Conservation (phyloP, 2,888 invertebrate genomes). For the Mythimna impura region DNA sequence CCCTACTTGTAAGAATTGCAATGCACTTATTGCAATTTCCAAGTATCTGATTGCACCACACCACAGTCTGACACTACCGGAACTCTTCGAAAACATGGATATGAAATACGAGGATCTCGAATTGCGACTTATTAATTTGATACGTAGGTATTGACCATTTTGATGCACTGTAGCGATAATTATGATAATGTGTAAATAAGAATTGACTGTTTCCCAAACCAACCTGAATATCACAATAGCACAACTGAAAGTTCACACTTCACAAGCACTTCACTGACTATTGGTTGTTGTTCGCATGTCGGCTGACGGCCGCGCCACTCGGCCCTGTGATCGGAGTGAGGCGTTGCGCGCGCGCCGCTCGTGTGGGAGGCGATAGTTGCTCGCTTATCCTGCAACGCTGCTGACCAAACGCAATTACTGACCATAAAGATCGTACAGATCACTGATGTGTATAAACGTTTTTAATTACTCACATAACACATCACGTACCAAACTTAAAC, state of each 20-base stretch:
- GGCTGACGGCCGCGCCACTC: slow-evolving; percentile 80
- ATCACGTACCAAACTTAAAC: slow-evolving; percentile 48
- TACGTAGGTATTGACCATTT: slow-evolving; percentile 10
- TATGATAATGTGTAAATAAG: slow-evolving; percentile 7
- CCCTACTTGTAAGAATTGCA: slow-evolving; percentile 6
- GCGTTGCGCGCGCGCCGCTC: slow-evolving; percentile 78
- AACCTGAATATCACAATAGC: slow-evolving; percentile 74
- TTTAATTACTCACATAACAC: slow-evolving; percentile 66
- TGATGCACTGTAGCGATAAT: neutral
- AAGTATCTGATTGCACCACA: slow-evolving; percentile 37
- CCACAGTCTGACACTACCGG: slow-evolving; percentile 15
- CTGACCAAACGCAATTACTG: slow-evolving; percentile 75
- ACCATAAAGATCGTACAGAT: slow-evolving; percentile 63
- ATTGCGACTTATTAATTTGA: slow-evolving; percentile 55
- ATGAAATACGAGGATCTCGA: slow-evolving; percentile 52
- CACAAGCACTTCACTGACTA: slow-evolving; percentile 75
- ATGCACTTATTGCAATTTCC: slow-evolving; percentile 14
- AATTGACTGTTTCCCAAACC: slow-evolving; percentile 63
- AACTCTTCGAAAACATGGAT: slow-evolving; percentile 44
- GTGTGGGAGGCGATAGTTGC: slow-evolving; percentile 76
- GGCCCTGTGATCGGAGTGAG: slow-evolving; percentile 81
- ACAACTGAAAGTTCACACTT: slow-evolving; percentile 70
- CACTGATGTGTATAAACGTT: slow-evolving; percentile 56
- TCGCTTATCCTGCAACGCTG: slow-evolving; percentile 80
- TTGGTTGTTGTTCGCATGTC: slow-evolving; percentile 72